Conservation (phyloP, 2,888 invertebrate genomes). For the Xestia c-nigrum region DNA sequence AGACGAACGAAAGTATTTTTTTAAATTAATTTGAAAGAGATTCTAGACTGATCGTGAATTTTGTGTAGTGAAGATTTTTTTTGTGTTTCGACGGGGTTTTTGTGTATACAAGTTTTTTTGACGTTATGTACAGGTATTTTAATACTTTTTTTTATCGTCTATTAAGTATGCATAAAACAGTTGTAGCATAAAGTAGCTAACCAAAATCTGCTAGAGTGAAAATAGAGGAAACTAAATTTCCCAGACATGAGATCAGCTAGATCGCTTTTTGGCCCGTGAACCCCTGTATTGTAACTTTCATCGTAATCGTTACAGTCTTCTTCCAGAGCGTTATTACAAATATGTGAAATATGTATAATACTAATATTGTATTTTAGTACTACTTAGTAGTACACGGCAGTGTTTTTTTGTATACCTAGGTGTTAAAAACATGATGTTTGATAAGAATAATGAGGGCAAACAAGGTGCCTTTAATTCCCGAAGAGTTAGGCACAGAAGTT, state of each 20-base stretch:
- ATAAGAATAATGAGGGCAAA: background rate
- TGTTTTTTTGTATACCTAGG: background rate
- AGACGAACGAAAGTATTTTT: slow-evolving; percentile 49
- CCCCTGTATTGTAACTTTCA: too few species aligned
- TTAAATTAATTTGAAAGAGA: slow-evolving; percentile 22
- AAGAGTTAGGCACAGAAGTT: too few species aligned
- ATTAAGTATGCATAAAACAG: background rate
- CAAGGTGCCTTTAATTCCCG: background rate
- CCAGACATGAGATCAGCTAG: too few species aligned
- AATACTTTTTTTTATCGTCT: background rate
- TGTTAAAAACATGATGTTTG: background rate
- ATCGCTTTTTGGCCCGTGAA: too few species aligned
- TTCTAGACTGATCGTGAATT: slow-evolving; percentile 17
- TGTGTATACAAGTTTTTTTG: background rate
- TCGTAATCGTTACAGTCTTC: too few species aligned
- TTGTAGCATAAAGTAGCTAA: background rate
- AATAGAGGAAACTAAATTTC: too few species aligned
- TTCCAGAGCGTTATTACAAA: too few species aligned
- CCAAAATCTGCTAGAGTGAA: too few species aligned
- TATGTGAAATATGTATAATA: too few species aligned
- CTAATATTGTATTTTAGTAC: too few species aligned
- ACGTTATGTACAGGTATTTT: slow-evolving; percentile 59
- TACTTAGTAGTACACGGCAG: too few species aligned
- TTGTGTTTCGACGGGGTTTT: background rate
- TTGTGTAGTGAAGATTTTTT: slow-evolving; percentile 30